Percentiles rank a stretch among this genome's conserved stretches.
Evolutionary conservation across 1,140 invertebrate genomes (phyloP).

Genomic region (Lepidurus couesii): DNA sequence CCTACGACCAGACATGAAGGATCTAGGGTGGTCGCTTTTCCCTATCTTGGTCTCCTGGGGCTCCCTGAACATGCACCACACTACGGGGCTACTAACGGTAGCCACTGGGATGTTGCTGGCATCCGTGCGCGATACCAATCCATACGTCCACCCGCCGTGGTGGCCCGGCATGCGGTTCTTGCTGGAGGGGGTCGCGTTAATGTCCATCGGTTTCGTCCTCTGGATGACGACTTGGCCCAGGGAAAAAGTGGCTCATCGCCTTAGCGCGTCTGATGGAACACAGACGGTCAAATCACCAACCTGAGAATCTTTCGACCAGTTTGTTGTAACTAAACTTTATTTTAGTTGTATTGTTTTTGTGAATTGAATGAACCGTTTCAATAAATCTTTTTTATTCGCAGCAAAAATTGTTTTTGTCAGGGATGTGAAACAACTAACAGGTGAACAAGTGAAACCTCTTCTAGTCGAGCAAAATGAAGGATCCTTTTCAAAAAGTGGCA

Average conservation of each 20-base stretch:
- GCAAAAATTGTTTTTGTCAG: too few species aligned
- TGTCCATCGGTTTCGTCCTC: constrained; percentile 10
- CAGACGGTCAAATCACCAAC: neutral
- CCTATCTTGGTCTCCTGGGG: neutral
- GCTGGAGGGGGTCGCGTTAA: neutral
- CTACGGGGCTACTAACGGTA: neutral
- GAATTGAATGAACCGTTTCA: too few species aligned
- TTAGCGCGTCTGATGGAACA: neutral
- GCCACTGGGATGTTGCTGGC: neutral
- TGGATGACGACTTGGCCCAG: neutral
- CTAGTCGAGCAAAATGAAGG: too few species aligned
- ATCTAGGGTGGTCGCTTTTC: neutral
- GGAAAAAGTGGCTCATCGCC: constrained; percentile 2
- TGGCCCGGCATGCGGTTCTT: neutral
- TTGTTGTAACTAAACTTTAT: neutral
- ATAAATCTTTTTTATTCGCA: too few species aligned
- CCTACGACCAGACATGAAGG: neutral
- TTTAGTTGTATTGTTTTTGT: neutral
- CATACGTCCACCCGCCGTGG: constrained; percentile 10
- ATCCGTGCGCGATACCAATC: neutral
- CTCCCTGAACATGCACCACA: neutral
- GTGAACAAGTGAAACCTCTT: too few species aligned
- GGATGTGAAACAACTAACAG: too few species aligned
- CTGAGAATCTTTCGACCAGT: neutral
- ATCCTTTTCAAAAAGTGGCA: neutral